These are phyloP conservation scores for Phylloscopus whistleri DNA, from an alignment of 2,113 vertebrate species.

Conservation along the genomic window DNA sequence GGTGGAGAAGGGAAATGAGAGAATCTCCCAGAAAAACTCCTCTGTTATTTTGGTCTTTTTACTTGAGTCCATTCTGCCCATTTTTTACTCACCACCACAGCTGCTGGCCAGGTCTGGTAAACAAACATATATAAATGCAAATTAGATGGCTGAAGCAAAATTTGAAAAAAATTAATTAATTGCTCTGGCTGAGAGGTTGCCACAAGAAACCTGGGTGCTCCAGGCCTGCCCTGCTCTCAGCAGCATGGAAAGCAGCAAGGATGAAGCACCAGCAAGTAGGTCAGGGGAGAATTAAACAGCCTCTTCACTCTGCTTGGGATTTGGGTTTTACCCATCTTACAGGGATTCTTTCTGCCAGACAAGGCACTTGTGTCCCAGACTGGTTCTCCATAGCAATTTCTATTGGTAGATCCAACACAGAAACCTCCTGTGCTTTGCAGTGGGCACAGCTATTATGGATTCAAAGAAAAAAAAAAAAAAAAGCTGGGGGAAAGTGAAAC, in stretches of 20 bases:
- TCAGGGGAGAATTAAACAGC: background rate
- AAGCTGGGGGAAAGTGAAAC: background rate
- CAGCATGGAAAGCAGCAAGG: background rate
- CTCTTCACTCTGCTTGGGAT: background rate
- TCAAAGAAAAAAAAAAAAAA: background rate
- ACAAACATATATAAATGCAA: background rate
- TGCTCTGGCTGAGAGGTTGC: background rate
- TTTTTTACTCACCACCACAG: background rate
- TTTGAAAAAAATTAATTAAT: background rate
- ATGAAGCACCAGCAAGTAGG: background rate
- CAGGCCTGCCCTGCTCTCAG: background rate
- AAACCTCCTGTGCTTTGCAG: background rate
- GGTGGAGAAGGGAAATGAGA: background rate
- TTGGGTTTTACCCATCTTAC: background rate
- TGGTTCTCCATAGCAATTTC: rapidly evolving
- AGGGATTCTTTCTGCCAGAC: background rate
- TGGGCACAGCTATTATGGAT: background rate
- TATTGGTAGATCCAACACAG: background rate
- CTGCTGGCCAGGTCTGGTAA: background rate
- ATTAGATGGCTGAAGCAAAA: background rate
- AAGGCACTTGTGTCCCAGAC: background rate
- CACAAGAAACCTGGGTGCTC: background rate
- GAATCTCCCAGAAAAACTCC: background rate
- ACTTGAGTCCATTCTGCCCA: background rate
- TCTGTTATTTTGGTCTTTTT: background rate